Conservation (phyloP, 2,113 vertebrate species). For the Paramisgurnus dabryanus region DNA sequence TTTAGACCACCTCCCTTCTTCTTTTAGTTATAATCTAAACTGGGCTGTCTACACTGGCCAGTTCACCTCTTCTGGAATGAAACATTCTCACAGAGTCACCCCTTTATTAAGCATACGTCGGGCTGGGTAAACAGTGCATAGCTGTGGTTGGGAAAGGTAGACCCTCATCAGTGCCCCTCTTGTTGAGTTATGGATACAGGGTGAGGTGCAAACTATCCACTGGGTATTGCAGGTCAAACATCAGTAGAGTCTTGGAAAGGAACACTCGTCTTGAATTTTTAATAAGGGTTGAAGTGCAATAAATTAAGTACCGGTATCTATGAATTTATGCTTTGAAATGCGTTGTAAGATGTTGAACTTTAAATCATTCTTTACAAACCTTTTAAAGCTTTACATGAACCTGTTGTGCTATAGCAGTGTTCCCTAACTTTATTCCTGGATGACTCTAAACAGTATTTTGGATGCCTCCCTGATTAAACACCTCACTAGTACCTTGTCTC, state of each 20-base stretch:
- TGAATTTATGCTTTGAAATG: background rate
- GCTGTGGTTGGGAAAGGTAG: slow-evolving; percentile 61
- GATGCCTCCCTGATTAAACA: no score
- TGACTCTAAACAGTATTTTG: no score
- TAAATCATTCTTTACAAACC: slow-evolving; percentile 2
- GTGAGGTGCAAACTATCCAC: slow-evolving; percentile 50
- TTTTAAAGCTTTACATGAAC: background rate
- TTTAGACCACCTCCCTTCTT: background rate
- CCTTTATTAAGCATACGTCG: slow-evolving; percentile 61
- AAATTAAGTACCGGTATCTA: slow-evolving; percentile 2
- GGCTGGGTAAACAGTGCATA: slow-evolving; percentile 69
- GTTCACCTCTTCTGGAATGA: background rate
- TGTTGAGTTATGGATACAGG: slow-evolving; percentile 57
- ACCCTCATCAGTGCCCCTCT: slow-evolving; percentile 64
- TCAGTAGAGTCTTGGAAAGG: background rate
- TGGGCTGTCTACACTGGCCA: background rate
- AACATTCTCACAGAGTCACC: slow-evolving; percentile 42
- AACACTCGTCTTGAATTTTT: slow-evolving; percentile 5
- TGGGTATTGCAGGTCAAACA: slow-evolving; percentile 36
- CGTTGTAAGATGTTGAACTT: background rate
- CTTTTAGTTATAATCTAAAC: background rate
- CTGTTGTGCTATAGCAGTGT: no score
- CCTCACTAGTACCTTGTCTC: no score
- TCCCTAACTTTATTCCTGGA: no score
- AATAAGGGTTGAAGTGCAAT: slow-evolving; percentile 10